These are phyloP conservation scores for Piliocolobus tephrosceles DNA, from an alignment of 2,113 vertebrate genomes.

Conservation along the genomic window DNA sequence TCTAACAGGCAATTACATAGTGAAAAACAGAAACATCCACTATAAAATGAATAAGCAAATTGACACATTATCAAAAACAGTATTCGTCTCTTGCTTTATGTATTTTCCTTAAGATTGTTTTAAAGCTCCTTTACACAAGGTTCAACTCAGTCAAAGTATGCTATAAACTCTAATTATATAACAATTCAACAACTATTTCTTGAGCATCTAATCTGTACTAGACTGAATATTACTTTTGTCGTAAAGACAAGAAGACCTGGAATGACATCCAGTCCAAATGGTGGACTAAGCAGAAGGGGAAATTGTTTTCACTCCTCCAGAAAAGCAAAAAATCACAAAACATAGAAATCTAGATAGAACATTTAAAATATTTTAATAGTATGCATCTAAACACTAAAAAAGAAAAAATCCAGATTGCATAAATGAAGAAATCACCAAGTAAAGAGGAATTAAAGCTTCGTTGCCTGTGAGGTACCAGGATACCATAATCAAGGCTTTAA, in stretches of 20 bases:
- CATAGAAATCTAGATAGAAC: neutral
- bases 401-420: neutral
- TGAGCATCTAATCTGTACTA: neutral
- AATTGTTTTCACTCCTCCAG: neutral
- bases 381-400: neutral
- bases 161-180: neutral
- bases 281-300: neutral
- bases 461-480: neutral
- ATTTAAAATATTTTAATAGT: conserved; percentile 25
- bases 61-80: neutral
- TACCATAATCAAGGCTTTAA: neutral
- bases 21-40: neutral
- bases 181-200: neutral
- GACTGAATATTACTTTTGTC: neutral
- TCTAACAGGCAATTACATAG: conserved; percentile 14
- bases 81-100: neutral
- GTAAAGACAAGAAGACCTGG: neutral
- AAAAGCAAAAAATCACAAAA: neutral
- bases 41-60: conserved; percentile 46
- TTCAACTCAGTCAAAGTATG: neutral
- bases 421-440: neutral
- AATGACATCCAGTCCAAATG: neutral
- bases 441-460: conserved; percentile 14
- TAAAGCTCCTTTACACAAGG: conserved; percentile 7
- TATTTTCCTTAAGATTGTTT: conserved; percentile 33